A percentile compares a stretch with the other conserved stretches of the same genome.
These are phyloP conservation scores for Cephalopterus ornatus DNA, from an alignment of 2,113 vertebrate species.

Conservation along the genomic window DNA sequence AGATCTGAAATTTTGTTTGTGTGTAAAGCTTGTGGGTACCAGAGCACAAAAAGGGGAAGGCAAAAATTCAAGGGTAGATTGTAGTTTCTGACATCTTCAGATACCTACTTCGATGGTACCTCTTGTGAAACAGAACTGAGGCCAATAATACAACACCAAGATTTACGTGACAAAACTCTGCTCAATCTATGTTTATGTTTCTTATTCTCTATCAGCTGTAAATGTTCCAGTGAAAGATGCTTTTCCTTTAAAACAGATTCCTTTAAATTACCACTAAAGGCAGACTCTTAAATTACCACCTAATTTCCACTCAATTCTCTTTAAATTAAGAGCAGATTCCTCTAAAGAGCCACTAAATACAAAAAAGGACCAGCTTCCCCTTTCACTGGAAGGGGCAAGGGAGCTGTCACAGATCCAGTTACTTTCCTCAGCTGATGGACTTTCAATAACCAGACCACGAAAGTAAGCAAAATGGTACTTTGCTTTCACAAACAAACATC, in stretches of 20 bases:
- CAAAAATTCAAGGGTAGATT: neutral
- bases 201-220: neutral
- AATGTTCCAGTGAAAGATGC: neutral
- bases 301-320: neutral
- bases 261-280: neutral
- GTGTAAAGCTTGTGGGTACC: neutral
- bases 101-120: neutral
- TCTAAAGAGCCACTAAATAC: neutral
- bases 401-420: rapidly evolving
- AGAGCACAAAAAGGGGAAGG: neutral
- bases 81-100: neutral
- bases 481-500: neutral
- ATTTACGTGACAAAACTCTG: neutral
- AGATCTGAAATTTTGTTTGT: neutral
- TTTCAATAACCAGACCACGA: neutral
- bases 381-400: neutral
- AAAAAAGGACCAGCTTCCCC: neutral
- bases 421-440: neutral
- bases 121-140: neutral
- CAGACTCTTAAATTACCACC: neutral
- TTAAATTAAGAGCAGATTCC: neutral
- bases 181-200: neutral
- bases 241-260: neutral
- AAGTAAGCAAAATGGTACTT: neutral
- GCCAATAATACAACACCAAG: neutral